Evolutionary conservation across 2,888 invertebrate genomes (phyloP), one percentile per base, ranked within the genome.

Genomic region (Drosophila subquinaria): DNA sequence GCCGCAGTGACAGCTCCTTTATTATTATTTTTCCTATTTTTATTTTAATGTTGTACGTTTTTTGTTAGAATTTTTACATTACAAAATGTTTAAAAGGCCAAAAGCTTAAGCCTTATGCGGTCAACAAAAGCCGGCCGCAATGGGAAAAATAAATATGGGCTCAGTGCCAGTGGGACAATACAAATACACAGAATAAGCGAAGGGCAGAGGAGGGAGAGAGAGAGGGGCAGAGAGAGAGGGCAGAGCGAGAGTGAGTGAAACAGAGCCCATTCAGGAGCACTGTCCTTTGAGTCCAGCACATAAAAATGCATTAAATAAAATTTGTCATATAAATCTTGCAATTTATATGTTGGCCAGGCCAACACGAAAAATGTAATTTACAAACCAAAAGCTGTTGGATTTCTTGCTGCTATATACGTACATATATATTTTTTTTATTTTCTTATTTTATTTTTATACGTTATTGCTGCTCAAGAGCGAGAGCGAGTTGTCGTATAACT

Each of bases 291-390:
- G 52, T 55, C 23, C 66, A 73, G 76, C 76, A 85, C 77, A 82
- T 89, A 84, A 85, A 85, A 89, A 88, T 85, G 85, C 85, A 85
- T 85, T 85, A 88, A 82, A 85, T 88, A 88, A 85, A 84, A 89
- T 84, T 89, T 89, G 85, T 82, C 89, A 84, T 89, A 85, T 89
- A 86, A 86, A 86, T 89, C 90, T 85, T 85, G 85, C 84, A 89
- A 88, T 89, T 89, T 89, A 89, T 89, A 78, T 87, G 85, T 86
- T 86, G 72, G 67, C 45, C 68, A 51, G 62, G 81, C 71, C 68
- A 70, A 68, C 68, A 82, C 73, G 84, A 74, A 73, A 87, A 88
- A 88, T 79, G 89, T 84, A 84, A 84, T 89, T 84, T 84, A 81
- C 85, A 88, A 79, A 68, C 88, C 79, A 59, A 76, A 81, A 82